Conservation (phyloP, 2,797 vertebrate species). For the Linurgus olivaceus region DNA sequence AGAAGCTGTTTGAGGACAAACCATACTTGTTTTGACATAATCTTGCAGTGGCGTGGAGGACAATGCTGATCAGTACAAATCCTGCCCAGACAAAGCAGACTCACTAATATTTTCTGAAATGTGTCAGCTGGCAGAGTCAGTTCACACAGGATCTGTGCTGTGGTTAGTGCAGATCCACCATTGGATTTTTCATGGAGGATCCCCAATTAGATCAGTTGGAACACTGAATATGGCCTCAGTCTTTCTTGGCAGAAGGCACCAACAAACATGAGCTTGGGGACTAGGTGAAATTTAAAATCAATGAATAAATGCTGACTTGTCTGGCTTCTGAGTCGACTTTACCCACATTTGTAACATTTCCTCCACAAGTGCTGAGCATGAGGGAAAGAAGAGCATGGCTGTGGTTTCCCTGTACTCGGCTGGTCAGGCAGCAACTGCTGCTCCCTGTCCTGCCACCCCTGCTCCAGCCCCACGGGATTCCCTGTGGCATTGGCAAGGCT, state of each 20-base stretch:
- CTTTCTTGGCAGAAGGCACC: not conserved
- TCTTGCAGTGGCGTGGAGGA: not conserved
- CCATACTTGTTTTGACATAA: not conserved
- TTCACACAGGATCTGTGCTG: not conserved
- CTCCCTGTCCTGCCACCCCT: not conserved
- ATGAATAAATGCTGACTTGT: slow-evolving; percentile 23
- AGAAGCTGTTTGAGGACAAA: not conserved
- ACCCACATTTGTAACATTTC: slow-evolving; percentile 5
- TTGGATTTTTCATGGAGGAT: not conserved
- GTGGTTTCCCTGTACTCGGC: not conserved
- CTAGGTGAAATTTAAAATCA: not conserved
- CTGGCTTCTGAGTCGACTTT: slow-evolving; percentile 27
- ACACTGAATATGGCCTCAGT: not conserved
- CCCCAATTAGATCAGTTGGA: not conserved
- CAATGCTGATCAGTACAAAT: not conserved
- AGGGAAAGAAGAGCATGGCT: not conserved
- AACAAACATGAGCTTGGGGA: not conserved
- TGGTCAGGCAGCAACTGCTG: not conserved
- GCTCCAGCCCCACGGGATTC: rapidly evolving
- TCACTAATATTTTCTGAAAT: not conserved
- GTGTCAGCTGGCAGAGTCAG: not conserved
- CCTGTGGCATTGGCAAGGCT: rapidly evolving
- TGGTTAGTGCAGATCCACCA: not conserved
- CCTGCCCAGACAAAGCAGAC: not conserved
- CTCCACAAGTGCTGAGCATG: slow-evolving; percentile 6